Evolutionary conservation across 2,113 vertebrate species (phyloP).

Genomic region (Centrocercus urophasianus): DNA sequence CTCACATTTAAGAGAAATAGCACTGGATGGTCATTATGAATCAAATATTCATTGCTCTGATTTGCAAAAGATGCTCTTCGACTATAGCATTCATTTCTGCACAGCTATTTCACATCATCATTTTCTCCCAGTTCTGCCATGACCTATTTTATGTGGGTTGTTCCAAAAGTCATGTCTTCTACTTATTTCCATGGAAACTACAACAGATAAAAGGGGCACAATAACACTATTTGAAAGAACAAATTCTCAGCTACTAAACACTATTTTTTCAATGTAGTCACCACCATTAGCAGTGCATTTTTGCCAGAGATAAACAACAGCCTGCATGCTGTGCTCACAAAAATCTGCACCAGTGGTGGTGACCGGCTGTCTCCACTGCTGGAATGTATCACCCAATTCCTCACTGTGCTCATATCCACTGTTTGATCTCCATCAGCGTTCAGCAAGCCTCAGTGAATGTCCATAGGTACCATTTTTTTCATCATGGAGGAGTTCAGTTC

Average conservation of each 20-base stretch:
- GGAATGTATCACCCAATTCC: no score
- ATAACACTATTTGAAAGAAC: neutral
- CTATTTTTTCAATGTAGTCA: neutral
- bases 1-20: rapidly evolving
- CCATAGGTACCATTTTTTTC: neutral
- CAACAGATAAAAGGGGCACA: neutral
- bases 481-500: neutral
- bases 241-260: neutral
- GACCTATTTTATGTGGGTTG: neutral
- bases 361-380: no score
- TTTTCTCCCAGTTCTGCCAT: rapidly evolving
- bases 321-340: no score
- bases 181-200: neutral
- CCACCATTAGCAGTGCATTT: neutral
- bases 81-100: rapidly evolving
- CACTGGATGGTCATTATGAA: neutral
- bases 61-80: neutral
- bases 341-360: no score
- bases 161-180: neutral
- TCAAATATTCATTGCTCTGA: neutral
- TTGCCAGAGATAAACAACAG: no score
- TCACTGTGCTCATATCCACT: no score
- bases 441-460: neutral
- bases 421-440: no score
- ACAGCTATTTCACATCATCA: rapidly evolving